phyloP scores from a whole-genome alignment of 2,888 invertebrate genomes.

The Tinea semifulvella region DNA sequence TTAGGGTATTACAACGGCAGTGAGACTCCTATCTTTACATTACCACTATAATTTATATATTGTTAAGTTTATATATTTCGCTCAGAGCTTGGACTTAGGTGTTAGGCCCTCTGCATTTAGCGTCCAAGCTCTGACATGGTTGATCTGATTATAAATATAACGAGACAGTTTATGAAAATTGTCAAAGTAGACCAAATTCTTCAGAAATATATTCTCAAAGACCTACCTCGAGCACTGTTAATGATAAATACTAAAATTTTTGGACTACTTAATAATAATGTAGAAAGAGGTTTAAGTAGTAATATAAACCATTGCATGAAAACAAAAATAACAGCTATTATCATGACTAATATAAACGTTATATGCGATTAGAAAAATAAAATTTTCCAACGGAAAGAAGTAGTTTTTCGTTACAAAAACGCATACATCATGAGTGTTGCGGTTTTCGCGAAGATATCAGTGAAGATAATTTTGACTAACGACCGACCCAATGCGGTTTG shows the following conservation, averaged over 20 bases:
- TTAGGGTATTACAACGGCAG: too few species aligned
- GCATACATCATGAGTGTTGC: conserved; percentile 43
- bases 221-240: too few species aligned
- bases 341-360: conserved; percentile 27
- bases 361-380: conserved; percentile 39
- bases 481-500: conserved; percentile 31
- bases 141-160: too few species aligned
- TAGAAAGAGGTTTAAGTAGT: not conserved
- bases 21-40: too few species aligned
- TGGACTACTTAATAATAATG: not conserved
- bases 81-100: too few species aligned
- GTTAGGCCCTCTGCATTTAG: too few species aligned
- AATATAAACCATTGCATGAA: conserved; percentile 13
- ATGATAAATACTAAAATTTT: not conserved
- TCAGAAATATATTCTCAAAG: too few species aligned
- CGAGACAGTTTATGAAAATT: too few species aligned
- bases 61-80: too few species aligned
- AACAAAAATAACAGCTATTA: conserved; percentile 16
- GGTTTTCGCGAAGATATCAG: conserved; percentile 46
- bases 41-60: too few species aligned
- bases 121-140: too few species aligned
- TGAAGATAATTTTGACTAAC: conserved; percentile 63
- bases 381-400: conserved; percentile 20
- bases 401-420: conserved; percentile 42
- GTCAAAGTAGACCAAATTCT: too few species aligned